Evolutionary conservation across 2,113 vertebrate species (phyloP).

Genomic region (Tetraodon nigroviridis): DNA sequence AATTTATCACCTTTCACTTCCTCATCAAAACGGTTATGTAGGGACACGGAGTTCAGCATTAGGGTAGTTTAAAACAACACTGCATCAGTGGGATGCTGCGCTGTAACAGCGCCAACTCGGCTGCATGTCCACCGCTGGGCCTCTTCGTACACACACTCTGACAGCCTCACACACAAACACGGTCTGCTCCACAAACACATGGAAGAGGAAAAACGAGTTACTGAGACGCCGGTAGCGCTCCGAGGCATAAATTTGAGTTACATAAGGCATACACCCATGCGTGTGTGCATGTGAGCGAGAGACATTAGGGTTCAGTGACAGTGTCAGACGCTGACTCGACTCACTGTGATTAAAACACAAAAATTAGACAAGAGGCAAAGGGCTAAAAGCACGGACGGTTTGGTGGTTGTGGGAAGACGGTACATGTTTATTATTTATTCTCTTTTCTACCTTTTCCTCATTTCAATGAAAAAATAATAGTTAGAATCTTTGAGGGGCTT

Average conservation of each 20-base stretch:
- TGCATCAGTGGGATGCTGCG: too few relatives aligned
- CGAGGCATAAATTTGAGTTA: conserved; percentile 31
- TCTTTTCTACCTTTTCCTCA: neutral
- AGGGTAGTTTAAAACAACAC: too few relatives aligned
- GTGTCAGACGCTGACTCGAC: conserved; percentile 39
- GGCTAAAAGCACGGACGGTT: conserved; percentile 4
- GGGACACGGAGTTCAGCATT: too few relatives aligned
- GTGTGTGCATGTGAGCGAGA: conserved; percentile 3
- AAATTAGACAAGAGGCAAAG: conserved; percentile 8
- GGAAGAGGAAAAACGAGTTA: conserved; percentile 17
- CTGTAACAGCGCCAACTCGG: too few relatives aligned
- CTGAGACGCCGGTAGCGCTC: conserved; percentile 43
- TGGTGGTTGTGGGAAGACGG: neutral
- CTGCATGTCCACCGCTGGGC: too few relatives aligned
- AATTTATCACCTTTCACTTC: too few relatives aligned
- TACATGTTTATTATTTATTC: neutral
- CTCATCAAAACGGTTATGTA: too few relatives aligned
- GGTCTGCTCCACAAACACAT: conserved; percentile 9
- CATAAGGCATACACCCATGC: conserved; percentile 7
- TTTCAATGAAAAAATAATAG: neutral
- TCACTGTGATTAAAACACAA: conserved; percentile 31
- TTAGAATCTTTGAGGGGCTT: neutral
- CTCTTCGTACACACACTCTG: neutral
- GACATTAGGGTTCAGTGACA: conserved; percentile 2
- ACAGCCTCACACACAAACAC: neutral